phyloP scores from a whole-genome alignment of 2,888 invertebrate species.

The Anthophora plumipes region DNA sequence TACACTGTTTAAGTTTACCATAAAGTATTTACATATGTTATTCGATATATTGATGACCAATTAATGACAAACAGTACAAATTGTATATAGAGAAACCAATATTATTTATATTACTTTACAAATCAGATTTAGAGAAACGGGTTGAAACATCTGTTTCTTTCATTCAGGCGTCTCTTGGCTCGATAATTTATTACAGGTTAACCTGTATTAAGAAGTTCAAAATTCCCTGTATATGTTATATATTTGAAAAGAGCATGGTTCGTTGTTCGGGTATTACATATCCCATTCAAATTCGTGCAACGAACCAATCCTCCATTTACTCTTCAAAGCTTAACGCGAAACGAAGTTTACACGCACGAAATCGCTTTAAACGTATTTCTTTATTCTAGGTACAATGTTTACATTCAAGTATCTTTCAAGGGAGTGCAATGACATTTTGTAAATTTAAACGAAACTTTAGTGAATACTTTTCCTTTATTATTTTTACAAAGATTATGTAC shows the following conservation, averaged over 20 bases:
- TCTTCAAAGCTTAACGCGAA: background rate
- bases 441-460: background rate
- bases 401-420: background rate
- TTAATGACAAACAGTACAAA: constrained; percentile 24
- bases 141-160: constrained; percentile 1
- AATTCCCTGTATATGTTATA: background rate
- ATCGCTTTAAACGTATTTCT: background rate
- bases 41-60: constrained; percentile 7
- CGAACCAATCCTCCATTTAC: background rate
- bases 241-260: background rate
- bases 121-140: constrained; percentile 24
- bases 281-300: background rate
- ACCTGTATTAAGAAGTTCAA: background rate
- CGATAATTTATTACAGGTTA: constrained; percentile 8
- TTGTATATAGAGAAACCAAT: background rate
- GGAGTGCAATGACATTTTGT: background rate
- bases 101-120: constrained; percentile 41
- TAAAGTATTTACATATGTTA: constrained; percentile 7
- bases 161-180: background rate
- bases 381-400: background rate
- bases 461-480: too few relatives aligned
- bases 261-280: background rate
- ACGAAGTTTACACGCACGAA: too few relatives aligned
- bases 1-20: background rate
- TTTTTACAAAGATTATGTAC: too few relatives aligned